Base-by-base conservation (phyloP, 2,113 vertebrate species). In the Furnarius figulus region DNA sequence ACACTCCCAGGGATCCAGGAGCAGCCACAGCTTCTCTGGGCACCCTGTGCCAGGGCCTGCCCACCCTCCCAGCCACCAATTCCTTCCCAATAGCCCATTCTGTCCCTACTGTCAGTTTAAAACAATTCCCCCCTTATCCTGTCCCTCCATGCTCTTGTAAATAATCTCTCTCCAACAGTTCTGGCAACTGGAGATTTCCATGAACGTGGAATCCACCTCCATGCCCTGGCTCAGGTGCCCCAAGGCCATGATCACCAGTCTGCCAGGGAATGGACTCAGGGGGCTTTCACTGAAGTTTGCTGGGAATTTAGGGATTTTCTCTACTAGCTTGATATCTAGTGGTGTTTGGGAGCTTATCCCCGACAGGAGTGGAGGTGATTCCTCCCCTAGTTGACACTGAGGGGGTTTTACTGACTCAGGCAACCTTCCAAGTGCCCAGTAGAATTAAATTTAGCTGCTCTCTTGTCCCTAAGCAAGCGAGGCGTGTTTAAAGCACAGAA, bases 161-260 rank as follows among this genome's bases (percentile, higher is more conserved):
- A 11, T 20, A 11, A 13, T 30, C 53, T 67, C 28, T 52, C 53
- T 40, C 62, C 59, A 40, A 31, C 4, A n/a, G 5, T 61, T 79
- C 33, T 39, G 63, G 18, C 53, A n/a, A 1, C 19, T 7, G 12
- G 68, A 52, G 76, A 14, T 67, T 46, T 75, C 58, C 46, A 2
- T 0, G 4, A 10, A 6, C 14, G 42, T 44, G 53, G 66, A 46
- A 24, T 21, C 19, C 7, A 0, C 44, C 75, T 46, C n/a, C 0
- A 0, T 16, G 5, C n/a, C 42, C n/a, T 2, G 1, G 5, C 33
- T 74, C 4, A 28, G 4, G 55, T 4, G 0, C 4, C 18, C 33
- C 3, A 0, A 5, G 52, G 24, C 55, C 3, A 0, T 1, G 13
- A 39, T 2, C 8, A 4, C 6, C 0, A 1, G 5, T 37, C 50